phyloP scores from a whole-genome alignment of 2,888 invertebrate species.

The Lepidonotus clava region DNA sequence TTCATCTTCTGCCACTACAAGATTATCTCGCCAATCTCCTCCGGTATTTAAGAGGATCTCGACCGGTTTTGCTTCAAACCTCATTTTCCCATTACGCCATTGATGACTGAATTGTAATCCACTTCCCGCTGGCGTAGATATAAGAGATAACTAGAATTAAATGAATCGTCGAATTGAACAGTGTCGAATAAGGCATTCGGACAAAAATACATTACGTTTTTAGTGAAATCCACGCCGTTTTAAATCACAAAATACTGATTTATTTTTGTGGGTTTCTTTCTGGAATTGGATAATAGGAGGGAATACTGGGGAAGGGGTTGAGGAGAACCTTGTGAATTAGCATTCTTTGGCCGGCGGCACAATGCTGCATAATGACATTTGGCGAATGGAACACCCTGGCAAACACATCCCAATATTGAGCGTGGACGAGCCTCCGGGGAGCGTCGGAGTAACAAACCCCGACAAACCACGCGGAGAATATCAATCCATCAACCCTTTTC shows the following conservation, averaged over 20 bases:
- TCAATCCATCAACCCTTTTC: too few species aligned
- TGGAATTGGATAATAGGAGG: background rate
- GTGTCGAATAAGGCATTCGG: background rate
- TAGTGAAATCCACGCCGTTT: background rate
- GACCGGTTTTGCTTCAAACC: background rate
- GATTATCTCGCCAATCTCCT: background rate
- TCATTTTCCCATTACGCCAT: background rate
- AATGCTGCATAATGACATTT: background rate
- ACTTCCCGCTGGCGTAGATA: background rate
- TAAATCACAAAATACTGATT: background rate
- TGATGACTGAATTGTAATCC: constrained; percentile 13
- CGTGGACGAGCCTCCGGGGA: background rate
- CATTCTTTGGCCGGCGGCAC: background rate
- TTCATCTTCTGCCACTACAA: background rate
- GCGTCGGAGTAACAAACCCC: too few species aligned
- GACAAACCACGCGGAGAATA: too few species aligned
- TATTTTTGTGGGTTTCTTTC: background rate
- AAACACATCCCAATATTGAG: background rate
- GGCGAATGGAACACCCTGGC: background rate
- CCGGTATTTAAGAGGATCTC: background rate
- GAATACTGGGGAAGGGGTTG: background rate
- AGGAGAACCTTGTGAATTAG: background rate
- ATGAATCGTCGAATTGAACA: background rate
- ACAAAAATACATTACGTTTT: background rate
- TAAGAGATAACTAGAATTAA: background rate